phyloP scores from a whole-genome alignment of 2,113 vertebrate genomes.

The Serilophus lunatus region DNA sequence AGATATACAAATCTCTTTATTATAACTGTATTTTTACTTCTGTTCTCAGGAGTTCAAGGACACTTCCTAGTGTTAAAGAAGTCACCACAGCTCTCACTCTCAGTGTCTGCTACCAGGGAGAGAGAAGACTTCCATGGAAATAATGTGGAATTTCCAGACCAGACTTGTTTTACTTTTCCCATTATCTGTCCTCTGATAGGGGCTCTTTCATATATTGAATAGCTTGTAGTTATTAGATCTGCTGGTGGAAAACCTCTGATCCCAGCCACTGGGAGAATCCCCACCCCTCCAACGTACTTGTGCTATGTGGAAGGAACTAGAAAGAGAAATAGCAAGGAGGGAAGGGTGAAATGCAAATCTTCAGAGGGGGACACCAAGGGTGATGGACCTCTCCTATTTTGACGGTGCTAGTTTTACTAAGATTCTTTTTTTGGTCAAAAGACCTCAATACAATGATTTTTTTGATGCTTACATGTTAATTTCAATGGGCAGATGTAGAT shows the following conservation, averaged over 20 bases:
- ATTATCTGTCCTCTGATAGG: not conserved
- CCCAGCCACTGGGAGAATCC: not conserved
- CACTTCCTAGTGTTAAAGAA: not conserved
- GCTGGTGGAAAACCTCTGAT: not conserved
- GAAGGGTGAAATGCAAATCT: not conserved
- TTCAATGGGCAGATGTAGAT: not conserved
- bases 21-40: not conserved
- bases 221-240: not conserved
- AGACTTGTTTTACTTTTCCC: not conserved
- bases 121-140: not conserved
- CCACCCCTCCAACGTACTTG: not conserved
- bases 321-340: not conserved
- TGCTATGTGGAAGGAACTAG: not conserved
- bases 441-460: not conserved
- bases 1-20: not conserved
- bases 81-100: not conserved
- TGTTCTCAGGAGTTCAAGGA: not conserved
- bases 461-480: not conserved
- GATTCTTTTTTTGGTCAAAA: not conserved
- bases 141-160: too few relatives aligned
- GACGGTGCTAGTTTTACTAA: not conserved
- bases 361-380: not conserved
- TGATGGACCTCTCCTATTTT: not conserved
- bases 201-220: not conserved
- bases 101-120: not conserved